A percentile compares a stretch with the other conserved stretches of the same genome.
These are phyloP conservation scores for Schizaphis graminum DNA, from an alignment of 2,888 invertebrate species.

Conservation along the genomic window DNA sequence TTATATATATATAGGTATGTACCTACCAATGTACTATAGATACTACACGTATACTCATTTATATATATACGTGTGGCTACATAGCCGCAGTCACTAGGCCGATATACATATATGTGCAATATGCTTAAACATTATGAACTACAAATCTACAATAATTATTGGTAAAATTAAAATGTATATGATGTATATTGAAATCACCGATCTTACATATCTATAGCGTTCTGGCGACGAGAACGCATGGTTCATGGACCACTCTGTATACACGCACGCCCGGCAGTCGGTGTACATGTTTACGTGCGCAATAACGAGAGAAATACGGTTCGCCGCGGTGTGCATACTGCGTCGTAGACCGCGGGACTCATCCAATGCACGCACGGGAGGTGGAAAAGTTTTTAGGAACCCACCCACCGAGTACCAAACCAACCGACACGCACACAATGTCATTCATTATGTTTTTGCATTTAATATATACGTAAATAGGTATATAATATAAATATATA, in stretches of 20 bases:
- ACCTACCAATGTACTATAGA: too few relatives aligned
- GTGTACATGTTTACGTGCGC: background rate
- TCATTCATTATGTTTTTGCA: conserved; percentile 57
- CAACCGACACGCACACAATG: conserved; percentile 62
- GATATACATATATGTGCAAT: too few relatives aligned
- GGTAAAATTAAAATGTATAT: too few relatives aligned
- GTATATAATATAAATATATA: background rate
- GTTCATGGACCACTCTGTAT: background rate
- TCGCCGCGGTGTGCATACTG: background rate
- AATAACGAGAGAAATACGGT: conserved; percentile 9
- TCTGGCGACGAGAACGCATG: background rate
- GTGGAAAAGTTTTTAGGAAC: conserved; percentile 62
- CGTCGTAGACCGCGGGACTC: conserved; percentile 37
- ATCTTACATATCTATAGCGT: background rate
- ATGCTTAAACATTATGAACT: too few relatives aligned
- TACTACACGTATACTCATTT: background rate
- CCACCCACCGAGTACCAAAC: conserved; percentile 61
- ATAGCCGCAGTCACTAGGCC: too few relatives aligned
- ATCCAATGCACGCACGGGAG: conserved; percentile 61
- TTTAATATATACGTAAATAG: conserved; percentile 16
- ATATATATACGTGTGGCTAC: background rate
- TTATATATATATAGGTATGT: background rate
- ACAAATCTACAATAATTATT: too few relatives aligned
- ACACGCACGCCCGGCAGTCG: background rate
- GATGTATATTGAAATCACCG: too few relatives aligned